Base-by-base conservation (phyloP, 2,113 vertebrate genomes). In the Sporophila hypoxantha region DNA sequence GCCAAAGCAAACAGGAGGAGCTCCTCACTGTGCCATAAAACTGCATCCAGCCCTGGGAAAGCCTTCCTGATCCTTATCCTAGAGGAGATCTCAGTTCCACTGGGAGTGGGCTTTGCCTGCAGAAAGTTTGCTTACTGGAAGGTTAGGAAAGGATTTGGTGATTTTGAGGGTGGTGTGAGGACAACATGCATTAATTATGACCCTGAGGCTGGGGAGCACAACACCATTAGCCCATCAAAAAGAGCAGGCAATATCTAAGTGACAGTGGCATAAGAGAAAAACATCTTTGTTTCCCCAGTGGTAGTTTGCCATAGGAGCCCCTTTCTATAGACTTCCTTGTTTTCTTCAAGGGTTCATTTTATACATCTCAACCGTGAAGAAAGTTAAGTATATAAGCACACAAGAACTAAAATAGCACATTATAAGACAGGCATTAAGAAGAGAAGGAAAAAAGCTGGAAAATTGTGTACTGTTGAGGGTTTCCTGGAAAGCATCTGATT, bases 181-280 rank as follows among this genome's bases (percentile, higher is more conserved):
- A 92, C 82, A 81, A 2, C 87, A 87, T 95, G 76, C 89, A 92
- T 94, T 95, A 94, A 57, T 92, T 56, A 95, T 86, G 62, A 82
- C 89, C 79, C 82, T 56, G 69, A 77, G 89, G 82, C 89, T 71
- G 42, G 83, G 80, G 13, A 87, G 46, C 80, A 49, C 87, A 83
- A 76, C 80, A 66, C 85, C 85, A 93, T 94, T 91, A 95, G 42
- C 42, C 85, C 62, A 42, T 94, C 87, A 93, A 16, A 80, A 44
- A 34, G 57, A 80, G 79, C 61, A 85, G 82, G 61, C 85, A 67
- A 7, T 61, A 85, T 75, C 74, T 55, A 89, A 93, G 85, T 93
- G 92, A 95, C 93, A 94, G 87, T 57, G 86, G 57, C 74, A 73
- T 41, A 77, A 85, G n/a, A 92, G 73, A 36, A 91, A 80, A 85